Base-by-base conservation (phyloP, 2,797 vertebrate species). In the Varecia variegata region DNA sequence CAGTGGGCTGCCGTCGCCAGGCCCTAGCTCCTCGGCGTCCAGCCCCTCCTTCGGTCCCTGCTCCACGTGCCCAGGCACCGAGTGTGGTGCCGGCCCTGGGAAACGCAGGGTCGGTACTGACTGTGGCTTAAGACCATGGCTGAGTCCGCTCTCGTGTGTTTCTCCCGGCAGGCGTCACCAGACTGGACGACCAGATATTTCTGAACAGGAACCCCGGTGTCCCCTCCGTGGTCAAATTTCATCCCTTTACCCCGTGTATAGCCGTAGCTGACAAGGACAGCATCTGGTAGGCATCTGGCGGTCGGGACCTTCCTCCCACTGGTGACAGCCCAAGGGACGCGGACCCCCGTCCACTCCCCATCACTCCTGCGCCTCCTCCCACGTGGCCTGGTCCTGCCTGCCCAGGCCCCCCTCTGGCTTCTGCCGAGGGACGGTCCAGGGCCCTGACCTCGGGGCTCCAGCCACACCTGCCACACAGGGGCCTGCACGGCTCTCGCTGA, bases 171-270 rank as follows among this genome's bases (percentile, higher is more conserved):
- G 99, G 99, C 58, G 99, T 99, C 70, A 99, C 99, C 62, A 98
- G 99, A 47, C 98, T 99, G 97, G 99, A 99, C 2, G 99, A 99
- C 98, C 99, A 99, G 99, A 99, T 99, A 98, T 99, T 99, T 98
- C 99, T 99, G 98, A 99, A 99, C 98, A 98, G 99, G 92, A 99
- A 99, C 98, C 99, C 99, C 0, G 99, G 99, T 0, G 99, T 99
- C 3, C 99, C 99, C 38, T 99, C 99, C 0, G 99, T 99, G 91
- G 99, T 99, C 92, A 99, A 99, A 97, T 99, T 99, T 97, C 99
- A 99, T 95, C 99, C 99, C 7, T 99, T 99, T 97, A 99, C 99
- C 0, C 99, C 99, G 9, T 99, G 99, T 96, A 99, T 99, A 30
- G 99, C 99, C 0, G 99, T 99, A 25, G 99, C 99, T 0, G 99